These are phyloP conservation scores for Tragelaphus scriptus DNA, from an alignment of 2,113 vertebrate species.

Conservation along the genomic window DNA sequence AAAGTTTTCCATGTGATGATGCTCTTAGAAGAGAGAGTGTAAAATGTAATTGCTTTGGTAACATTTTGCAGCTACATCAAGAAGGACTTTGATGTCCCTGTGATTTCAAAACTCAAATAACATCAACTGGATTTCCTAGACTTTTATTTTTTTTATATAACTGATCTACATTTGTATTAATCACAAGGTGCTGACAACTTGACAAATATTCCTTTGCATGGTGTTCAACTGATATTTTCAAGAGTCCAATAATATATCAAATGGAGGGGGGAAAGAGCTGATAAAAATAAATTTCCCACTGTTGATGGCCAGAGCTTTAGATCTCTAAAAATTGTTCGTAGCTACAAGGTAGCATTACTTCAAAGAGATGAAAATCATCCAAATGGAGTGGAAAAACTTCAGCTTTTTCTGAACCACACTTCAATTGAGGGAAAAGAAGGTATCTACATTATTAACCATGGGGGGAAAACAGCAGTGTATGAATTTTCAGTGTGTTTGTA, in stretches of 20 bases:
- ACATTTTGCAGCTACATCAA: constrained; percentile 63
- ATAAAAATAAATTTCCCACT: constrained; percentile 55
- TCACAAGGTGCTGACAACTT: constrained; percentile 61
- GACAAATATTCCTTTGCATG: constrained; percentile 68
- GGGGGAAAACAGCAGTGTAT: neutral
- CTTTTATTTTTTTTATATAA: neutral
- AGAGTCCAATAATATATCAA: constrained; percentile 68
- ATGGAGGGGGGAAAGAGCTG: neutral
- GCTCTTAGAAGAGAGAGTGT: constrained; percentile 51
- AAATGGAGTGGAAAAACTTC: constrained; percentile 66
- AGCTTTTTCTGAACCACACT: constrained; percentile 73
- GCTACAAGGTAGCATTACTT: constrained; percentile 67
- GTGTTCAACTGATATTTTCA: constrained; percentile 67
- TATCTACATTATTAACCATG: constrained; percentile 77
- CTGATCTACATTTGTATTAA: constrained; percentile 53
- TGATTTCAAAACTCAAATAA: constrained; percentile 53
- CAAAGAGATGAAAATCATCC: constrained; percentile 73
- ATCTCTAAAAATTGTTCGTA: constrained; percentile 58
- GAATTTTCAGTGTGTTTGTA: constrained; percentile 71
- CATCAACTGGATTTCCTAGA: constrained; percentile 53
- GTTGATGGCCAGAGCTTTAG: constrained; percentile 58
- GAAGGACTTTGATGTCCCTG: constrained; percentile 65
- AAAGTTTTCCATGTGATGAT: constrained; percentile 41
- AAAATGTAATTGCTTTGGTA: constrained; percentile 72
- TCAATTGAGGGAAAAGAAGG: constrained; percentile 59